Evolutionary conservation across 2,888 invertebrate species (phyloP), one percentile per base, ranked within the genome.

Genomic region (Acleris laterana): DNA sequence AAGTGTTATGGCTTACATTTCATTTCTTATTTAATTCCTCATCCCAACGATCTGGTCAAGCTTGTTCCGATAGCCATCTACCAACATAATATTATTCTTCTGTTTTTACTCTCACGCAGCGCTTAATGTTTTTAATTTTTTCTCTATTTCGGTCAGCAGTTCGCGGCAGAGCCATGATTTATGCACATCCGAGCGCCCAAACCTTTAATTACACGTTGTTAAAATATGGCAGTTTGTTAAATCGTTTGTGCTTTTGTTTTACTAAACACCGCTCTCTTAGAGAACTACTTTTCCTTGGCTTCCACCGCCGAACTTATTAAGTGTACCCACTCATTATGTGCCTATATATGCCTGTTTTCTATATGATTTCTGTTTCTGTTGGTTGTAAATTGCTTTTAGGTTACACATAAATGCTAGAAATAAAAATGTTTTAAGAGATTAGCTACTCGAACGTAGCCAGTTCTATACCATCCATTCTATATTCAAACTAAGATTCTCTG

Each of bases 211-310:
- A 93, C 88, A 91, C 83, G 93, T 93, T 93, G 93, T 93, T 93
- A 93, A 93, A 91, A 93, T 93, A 93, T 93, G 92, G 90, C 93
- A 92, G 93, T 92, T 92, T 90, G 92, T 93, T 92, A 92, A 90
- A 92, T 89, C 86, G 87, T 89, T 89, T 80, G 79, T 84, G 85
- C 89, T 91, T 93, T 93, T 92, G 92, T 92, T 92, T 93, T 86
- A 87, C 81, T 83, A 84, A 87, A 87, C 82, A 80, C 88, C 85
- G 84, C 87, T 82, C 87, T 86, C 84, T 85, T 83, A 81, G 72
- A 82, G 77, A 77, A 78, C 79, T 71, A 77, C 77, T 80, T 80
- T 86, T 81, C 81, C 85, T 85, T 88, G 85, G 81, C 83, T 80
- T 78, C 75, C 76, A 76, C 72, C 72, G 73, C 76, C 75, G 71